Base-by-base conservation (phyloP, 2,113 vertebrate genomes). In the Myotis brandtii region DNA sequence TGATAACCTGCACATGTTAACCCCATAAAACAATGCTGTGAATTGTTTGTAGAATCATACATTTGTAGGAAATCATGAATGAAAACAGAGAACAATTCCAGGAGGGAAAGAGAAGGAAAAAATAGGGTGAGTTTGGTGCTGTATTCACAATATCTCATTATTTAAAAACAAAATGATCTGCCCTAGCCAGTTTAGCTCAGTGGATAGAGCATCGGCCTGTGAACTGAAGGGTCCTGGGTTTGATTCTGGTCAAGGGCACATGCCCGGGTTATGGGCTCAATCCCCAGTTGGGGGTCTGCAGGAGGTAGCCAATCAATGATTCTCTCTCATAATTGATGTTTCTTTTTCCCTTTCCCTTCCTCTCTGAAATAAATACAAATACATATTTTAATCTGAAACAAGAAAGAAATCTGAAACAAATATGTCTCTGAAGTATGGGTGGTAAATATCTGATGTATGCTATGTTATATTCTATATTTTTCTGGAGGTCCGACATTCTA, bases 161-260 rank as follows among this genome's bases (percentile, higher is more conserved):
- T 81, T 92, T 82, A 85, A 95, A 93, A 88, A 67, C 32, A 50
- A 75, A 89, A 62, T 73, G 4, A 62, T 37, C n/a, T 46, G 20
- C 25, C 59, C 25, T 27, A 62, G 23, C 23, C 59, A 62, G 59
- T 27, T 62, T 62, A 4, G 25, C 59, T 62, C 59, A 62, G 59
- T 27, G 59, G 59, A 62, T 62, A 62, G 59, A 62, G 59, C 25
- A 11, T 27, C 1, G 25, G 59, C 25, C 59, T 62, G 25, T 25
- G 25, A 62, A 62, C 59, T 62, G 59, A 62, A 62, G 25, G 25
- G 25, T 62, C 25, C 59, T 27, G 59, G 59, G 25, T 62, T 62
- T 62, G 25, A 62, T 62, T 62, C 25, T 62, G 59, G 23, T 62
- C 59, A 62, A 11, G 59, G 59, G 23, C 59, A 27, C 59, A 27